Conservation (phyloP, 2,888 invertebrate genomes). For the Gortyna flavago region DNA sequence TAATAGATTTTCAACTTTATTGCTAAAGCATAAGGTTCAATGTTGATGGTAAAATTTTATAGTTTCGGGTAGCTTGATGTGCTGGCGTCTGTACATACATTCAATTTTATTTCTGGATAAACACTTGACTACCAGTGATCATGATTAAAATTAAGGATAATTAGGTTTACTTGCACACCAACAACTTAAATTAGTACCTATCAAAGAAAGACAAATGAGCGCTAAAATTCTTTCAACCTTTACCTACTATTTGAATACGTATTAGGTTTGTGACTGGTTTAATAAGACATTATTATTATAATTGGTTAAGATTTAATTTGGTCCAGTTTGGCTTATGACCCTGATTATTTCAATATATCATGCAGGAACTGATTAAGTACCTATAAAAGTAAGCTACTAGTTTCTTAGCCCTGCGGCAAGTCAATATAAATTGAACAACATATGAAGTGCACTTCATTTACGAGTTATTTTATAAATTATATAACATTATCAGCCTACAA, state of each 20-base stretch:
- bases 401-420: constrained; percentile 26
- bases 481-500: neutral
- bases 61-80: too few species aligned
- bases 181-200: neutral
- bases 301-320: neutral
- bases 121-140: neutral
- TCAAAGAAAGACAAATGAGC: neutral
- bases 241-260: neutral
- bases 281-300: neutral
- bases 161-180: neutral
- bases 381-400: constrained; percentile 1
- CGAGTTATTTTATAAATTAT: neutral
- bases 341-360: constrained; percentile 21
- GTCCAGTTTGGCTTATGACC: neutral
- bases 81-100: neutral
- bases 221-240: neutral
- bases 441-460: neutral
- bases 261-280: neutral
- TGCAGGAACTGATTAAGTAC: constrained; percentile 28
- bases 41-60: too few species aligned
- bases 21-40: too few species aligned
- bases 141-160: neutral
- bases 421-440: neutral
- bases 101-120: neutral
- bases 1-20: too few species aligned